These are phyloP conservation scores for Sinhomidia bicolor DNA, from an alignment of 2,888 invertebrate species.

Conservation along the genomic window DNA sequence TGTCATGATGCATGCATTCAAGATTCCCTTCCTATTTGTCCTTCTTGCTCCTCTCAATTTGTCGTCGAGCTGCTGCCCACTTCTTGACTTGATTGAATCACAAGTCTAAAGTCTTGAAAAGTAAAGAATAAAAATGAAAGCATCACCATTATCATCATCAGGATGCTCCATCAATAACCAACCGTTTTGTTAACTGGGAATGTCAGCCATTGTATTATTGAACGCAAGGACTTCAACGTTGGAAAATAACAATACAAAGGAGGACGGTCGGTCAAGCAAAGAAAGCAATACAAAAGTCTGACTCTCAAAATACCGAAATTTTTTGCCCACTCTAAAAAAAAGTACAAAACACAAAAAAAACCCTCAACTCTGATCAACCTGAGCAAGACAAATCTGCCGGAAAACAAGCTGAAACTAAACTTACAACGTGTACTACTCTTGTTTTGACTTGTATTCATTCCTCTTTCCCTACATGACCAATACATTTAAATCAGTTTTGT, in stretches of 20 bases:
- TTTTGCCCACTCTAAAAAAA: background rate
- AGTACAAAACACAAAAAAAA: background rate
- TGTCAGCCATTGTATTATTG: too few species aligned
- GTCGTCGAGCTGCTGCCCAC: background rate
- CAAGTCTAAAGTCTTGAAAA: background rate
- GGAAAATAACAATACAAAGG: background rate
- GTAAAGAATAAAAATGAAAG: background rate
- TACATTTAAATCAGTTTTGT: conserved; percentile 40
- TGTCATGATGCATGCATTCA: background rate
- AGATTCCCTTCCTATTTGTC: background rate
- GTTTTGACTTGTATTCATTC: background rate
- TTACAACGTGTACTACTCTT: too few species aligned
- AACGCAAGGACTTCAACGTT: background rate
- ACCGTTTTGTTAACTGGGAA: background rate
- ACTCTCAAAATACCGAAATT: background rate
- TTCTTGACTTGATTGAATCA: conserved; percentile 11
- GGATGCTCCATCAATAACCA: conserved; percentile 12
- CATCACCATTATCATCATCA: background rate
- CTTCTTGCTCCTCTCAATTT: background rate
- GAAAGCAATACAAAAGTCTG: background rate
- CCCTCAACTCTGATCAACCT: background rate
- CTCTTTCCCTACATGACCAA: background rate
- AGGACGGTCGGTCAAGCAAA: too few species aligned
- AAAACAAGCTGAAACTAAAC: background rate
- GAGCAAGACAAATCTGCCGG: conserved; percentile 5